These are phyloP conservation scores for Cardiocondyla obscurior DNA, from an alignment of 1,140 invertebrate species.

Conservation along the genomic window DNA sequence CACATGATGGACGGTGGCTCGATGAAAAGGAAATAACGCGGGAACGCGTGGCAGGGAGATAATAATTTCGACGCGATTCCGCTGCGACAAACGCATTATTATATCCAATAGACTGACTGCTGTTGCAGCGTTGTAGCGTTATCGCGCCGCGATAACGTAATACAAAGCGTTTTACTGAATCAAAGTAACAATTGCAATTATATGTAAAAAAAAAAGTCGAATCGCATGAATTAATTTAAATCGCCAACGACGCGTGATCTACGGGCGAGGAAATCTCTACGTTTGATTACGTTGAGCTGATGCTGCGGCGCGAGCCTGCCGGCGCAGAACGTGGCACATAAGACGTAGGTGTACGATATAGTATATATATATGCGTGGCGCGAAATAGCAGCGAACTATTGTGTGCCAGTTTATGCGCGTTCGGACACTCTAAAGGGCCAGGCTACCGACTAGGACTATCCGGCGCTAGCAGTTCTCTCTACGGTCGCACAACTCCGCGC, in stretches of 20 bases:
- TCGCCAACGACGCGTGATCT: too few species aligned
- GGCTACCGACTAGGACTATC: slow-evolving; percentile 57
- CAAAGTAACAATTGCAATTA: slow-evolving; percentile 20
- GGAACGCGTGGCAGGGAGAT: slow-evolving; percentile 23
- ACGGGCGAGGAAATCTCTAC: neutral
- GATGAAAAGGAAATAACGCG: slow-evolving; percentile 54
- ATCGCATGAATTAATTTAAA: neutral
- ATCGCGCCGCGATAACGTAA: slow-evolving; percentile 9
- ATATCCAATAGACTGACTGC: slow-evolving; percentile 28
- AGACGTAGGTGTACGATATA: slow-evolving; percentile 23
- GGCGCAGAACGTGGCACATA: neutral
- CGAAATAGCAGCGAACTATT: slow-evolving; percentile 39
- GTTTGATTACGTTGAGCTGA: neutral
- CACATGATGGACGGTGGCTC: slow-evolving; percentile 33
- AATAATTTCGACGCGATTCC: slow-evolving; percentile 41
- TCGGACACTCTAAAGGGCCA: slow-evolving; percentile 33
- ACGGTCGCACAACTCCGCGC: slow-evolving; percentile 59
- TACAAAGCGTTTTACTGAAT: neutral
- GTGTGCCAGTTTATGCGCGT: slow-evolving; percentile 35
- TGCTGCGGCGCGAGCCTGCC: neutral
- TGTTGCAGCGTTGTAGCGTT: neutral
- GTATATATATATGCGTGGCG: slow-evolving; percentile 4
- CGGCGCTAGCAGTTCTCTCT: slow-evolving; percentile 55
- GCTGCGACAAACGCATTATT: slow-evolving; percentile 42
- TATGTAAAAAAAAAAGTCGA: neutral